Conservation (phyloP, 2,888 invertebrate genomes). For the Dusona sp. region DNA sequence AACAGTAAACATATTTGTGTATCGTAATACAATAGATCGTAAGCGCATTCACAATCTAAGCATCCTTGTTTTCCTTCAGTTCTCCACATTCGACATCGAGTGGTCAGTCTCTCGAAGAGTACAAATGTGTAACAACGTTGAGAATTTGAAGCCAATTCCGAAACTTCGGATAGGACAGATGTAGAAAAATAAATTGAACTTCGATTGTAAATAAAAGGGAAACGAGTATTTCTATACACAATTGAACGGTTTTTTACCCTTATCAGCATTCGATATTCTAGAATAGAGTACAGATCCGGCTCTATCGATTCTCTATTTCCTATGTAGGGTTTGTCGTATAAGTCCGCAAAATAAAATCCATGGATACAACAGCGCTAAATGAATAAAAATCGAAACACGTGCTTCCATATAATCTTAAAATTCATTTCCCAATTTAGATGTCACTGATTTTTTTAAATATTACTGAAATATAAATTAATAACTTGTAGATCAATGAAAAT, state of each 20-base stretch:
- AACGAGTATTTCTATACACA: background rate
- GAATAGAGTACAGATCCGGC: background rate
- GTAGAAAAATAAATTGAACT: background rate
- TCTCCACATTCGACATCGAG: background rate
- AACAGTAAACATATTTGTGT: slow-evolving; percentile 29
- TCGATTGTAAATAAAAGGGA: background rate
- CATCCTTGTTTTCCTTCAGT: slow-evolving; percentile 4
- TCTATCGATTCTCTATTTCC: background rate
- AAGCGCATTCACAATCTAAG: background rate
- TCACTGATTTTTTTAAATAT: background rate
- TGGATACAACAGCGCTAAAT: background rate
- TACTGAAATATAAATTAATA: background rate
- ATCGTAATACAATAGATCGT: slow-evolving; percentile 39
- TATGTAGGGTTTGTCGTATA: background rate
- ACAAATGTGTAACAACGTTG: slow-evolving; percentile 16
- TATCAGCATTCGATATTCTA: background rate
- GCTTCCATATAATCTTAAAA: background rate
- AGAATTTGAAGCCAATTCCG: slow-evolving; percentile 3
- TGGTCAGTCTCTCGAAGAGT: slow-evolving; percentile 9
- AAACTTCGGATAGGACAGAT: background rate
- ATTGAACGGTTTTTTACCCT: background rate
- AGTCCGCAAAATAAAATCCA: background rate
- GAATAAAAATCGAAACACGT: background rate
- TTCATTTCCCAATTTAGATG: too few species aligned
- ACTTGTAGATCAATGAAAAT: background rate